phyloP scores from a whole-genome alignment of 2,888 invertebrate genomes.

The Stenotaenia linearis region DNA sequence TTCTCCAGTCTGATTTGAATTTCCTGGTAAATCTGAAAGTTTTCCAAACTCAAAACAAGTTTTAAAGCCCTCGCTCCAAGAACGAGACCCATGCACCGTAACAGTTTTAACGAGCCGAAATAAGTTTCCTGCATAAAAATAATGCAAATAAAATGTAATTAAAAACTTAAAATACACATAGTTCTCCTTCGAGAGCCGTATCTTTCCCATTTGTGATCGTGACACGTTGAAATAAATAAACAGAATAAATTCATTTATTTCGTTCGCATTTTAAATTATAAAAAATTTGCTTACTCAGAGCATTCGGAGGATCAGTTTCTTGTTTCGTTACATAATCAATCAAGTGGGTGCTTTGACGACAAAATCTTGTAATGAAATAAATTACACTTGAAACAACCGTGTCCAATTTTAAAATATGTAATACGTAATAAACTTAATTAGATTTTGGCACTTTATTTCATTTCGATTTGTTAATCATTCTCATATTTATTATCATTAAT shows the following conservation, averaged over 20 bases:
- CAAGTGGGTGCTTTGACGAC: too few species aligned
- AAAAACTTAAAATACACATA: not conserved
- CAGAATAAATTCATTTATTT: constrained; percentile 33
- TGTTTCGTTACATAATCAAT: too few species aligned
- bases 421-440: too few species aligned
- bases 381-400: too few species aligned
- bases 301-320: not conserved
- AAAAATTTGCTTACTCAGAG: not conserved
- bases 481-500: too few species aligned
- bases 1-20: not conserved
- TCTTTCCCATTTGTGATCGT: constrained; percentile 59
- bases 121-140: too few species aligned
- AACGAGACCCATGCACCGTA: constrained; percentile 46
- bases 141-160: not conserved
- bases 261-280: too few species aligned
- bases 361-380: too few species aligned
- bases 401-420: too few species aligned
- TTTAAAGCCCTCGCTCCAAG: constrained; percentile 56
- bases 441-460: too few species aligned
- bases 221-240: constrained; percentile 41
- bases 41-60: constrained; percentile 42
- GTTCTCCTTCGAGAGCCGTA: constrained; percentile 55
- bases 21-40: not conserved
- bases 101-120: not conserved
- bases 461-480: too few species aligned